These are phyloP conservation scores for Actenoides hombroni DNA, from an alignment of 2,113 vertebrate species.

Conservation along the genomic window DNA sequence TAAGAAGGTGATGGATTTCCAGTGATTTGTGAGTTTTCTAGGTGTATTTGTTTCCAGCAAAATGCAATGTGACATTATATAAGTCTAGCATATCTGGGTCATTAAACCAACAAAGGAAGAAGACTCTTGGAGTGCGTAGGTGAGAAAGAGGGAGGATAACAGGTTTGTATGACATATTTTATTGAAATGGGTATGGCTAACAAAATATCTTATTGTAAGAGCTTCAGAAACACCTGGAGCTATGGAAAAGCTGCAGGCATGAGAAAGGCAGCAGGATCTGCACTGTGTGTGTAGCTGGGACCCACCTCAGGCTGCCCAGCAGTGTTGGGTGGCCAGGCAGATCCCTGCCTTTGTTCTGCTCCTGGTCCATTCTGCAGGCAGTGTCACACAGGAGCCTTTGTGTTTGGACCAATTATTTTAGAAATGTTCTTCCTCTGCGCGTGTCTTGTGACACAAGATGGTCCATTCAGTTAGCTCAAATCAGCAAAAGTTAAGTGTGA, in stretches of 20 bases:
- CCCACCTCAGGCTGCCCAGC: not conserved
- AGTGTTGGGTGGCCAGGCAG: fast-evolving
- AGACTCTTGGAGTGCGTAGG: not conserved
- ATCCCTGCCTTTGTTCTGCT: not conserved
- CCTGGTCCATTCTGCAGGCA: not conserved
- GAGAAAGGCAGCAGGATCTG: not conserved
- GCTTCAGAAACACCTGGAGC: slow-evolving; percentile 16
- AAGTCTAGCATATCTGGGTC: not conserved
- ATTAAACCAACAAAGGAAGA: not conserved
- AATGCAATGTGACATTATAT: not conserved
- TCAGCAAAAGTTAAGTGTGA: not conserved
- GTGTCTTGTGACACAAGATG: not conserved
- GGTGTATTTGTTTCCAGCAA: not conserved
- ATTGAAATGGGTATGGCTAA: not conserved
- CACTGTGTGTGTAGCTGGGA: fast-evolving
- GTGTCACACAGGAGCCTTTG: not conserved
- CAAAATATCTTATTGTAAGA: not conserved
- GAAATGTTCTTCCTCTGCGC: not conserved
- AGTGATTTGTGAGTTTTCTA: not conserved
- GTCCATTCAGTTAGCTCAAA: not conserved
- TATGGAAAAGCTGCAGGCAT: not conserved
- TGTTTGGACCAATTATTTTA: not conserved
- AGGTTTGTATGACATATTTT: not conserved
- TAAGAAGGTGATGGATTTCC: not conserved
- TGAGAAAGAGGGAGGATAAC: not conserved